Evolutionary conservation across 2,888 invertebrate species (phyloP).

Genomic region (Entomobrya multifasciata): DNA sequence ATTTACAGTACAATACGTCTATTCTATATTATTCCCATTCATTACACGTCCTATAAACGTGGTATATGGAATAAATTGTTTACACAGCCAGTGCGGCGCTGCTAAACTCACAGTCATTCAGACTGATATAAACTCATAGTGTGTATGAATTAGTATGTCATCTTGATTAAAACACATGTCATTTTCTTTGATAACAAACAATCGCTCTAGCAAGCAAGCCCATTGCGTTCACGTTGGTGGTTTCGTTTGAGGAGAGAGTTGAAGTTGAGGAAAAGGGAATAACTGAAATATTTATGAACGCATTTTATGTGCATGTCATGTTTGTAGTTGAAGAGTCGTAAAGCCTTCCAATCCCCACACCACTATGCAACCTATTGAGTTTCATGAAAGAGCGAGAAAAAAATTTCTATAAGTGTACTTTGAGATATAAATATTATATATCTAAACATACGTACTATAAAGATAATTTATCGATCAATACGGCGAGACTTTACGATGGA

Average conservation of each 20-base stretch:
- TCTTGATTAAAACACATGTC: slow-evolving; percentile 42
- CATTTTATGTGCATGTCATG: slow-evolving; percentile 57
- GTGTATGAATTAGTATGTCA: slow-evolving; percentile 26
- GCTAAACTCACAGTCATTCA: background rate
- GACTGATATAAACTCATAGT: background rate
- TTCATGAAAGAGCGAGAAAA: slow-evolving; percentile 15
- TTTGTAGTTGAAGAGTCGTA: slow-evolving; percentile 51
- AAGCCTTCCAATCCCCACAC: slow-evolving; percentile 31
- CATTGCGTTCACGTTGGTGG: background rate
- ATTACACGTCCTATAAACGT: too few relatives aligned
- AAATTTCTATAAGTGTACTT: too few relatives aligned
- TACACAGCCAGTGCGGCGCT: background rate
- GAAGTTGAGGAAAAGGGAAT: too few relatives aligned
- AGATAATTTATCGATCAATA: slow-evolving; percentile 52
- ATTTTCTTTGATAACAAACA: slow-evolving; percentile 25
- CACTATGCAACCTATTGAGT: too few relatives aligned
- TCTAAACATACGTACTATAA: too few relatives aligned
- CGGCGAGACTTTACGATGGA: slow-evolving; percentile 9
- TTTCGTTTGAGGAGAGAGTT: background rate
- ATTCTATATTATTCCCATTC: background rate
- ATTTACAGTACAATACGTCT: too few relatives aligned
- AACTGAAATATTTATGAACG: slow-evolving; percentile 53
- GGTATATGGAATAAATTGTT: slow-evolving; percentile 8
- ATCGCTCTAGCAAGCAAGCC: background rate
- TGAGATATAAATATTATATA: too few relatives aligned